Base-by-base conservation (phyloP, 2,888 invertebrate genomes). In the Mesopsocus fuscifrons region DNA sequence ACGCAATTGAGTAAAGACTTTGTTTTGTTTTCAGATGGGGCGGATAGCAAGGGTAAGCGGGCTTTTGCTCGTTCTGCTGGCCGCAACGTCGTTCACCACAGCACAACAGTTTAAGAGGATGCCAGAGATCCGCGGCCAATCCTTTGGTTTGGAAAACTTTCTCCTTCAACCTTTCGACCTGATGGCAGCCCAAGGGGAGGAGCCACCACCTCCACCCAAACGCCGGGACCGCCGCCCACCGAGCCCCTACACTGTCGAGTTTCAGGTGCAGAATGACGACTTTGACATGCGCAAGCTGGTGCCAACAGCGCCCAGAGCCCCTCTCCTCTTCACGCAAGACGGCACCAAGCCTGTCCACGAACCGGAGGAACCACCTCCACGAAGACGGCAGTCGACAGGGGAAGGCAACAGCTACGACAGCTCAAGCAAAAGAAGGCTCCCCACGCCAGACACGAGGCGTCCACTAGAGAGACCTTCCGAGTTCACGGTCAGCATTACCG, bases 131-230 rank as follows among this genome's bases (percentile, higher is more conserved):
- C 16, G 38, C 3, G 38, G 38, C 4, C 20, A 17, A 38, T 38
- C 38, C 9, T 38, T 38, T 11, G 38, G 38, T 6, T 20, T 38
- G 3, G 38, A 38, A 20, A 38, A 38, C 20, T 38, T 38, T 17
- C 21, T 38, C 5, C 5, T 17, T 3, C 38, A 38, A 20, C 6
- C 38, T 3, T 38, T 38, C 20, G 38, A 20, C 16, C 34, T 34
- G 15, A 15, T 9, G 15, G 34, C 18, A 34, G 30, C 9, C 9
- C 9, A 35, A 33, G 42, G 30, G 34, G 44, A 41, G 5, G 41
- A 44, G 16, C 21, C 34, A 44, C 21, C 8, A 11, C 26, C 34
- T 9, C 18, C 33, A 26, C 41, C 41, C n/a, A 44, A 31, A 18
- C 34, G n/a, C n/a, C 32, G 42, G 35, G 20, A 26, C 16, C 9